These are phyloP conservation scores for Drosophila tristis DNA, from an alignment of 1,140 invertebrate genomes.

Conservation along the genomic window DNA sequence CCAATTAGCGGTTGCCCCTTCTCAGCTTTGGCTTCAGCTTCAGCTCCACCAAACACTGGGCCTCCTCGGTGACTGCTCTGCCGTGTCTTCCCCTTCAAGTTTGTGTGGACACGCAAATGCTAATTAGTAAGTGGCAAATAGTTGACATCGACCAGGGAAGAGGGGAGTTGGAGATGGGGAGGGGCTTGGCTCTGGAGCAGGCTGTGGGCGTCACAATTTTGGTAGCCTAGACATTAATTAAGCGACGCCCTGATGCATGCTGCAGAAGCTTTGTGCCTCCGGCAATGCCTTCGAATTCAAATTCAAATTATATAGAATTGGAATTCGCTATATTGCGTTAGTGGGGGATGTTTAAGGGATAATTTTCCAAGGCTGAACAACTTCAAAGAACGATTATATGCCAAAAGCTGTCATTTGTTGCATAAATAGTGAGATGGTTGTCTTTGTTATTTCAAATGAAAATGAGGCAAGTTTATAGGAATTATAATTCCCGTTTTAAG, in stretches of 20 bases:
- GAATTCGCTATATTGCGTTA: background rate
- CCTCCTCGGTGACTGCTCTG: constrained; percentile 20
- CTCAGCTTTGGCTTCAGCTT: background rate
- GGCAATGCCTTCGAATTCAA: constrained; percentile 15
- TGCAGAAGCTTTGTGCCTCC: constrained; percentile 14
- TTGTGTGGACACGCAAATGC: constrained; percentile 60
- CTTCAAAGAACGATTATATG: background rate
- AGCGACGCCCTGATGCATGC: constrained; percentile 48
- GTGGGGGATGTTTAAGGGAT: background rate
- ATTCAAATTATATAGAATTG: too few species aligned
- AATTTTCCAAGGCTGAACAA: background rate
- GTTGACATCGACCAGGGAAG: constrained; percentile 31
- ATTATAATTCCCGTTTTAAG: constrained; percentile 6
- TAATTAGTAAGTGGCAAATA: constrained; percentile 61
- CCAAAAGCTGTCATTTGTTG: background rate
- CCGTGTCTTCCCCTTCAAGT: constrained; percentile 36
- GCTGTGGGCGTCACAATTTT: constrained; percentile 16
- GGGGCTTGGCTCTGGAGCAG: background rate
- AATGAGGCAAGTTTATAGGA: too few species aligned
- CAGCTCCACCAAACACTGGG: too few species aligned
- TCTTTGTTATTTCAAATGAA: too few species aligned
- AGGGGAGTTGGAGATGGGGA: background rate
- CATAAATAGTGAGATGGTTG: too few species aligned
- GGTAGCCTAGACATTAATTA: constrained; percentile 49
- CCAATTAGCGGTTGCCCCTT: constrained; percentile 49